Percentiles rank a stretch among this genome's conserved stretches.
Evolutionary conservation across 2,888 invertebrate species (phyloP).

Genomic region (Watsonalla cultraria): DNA sequence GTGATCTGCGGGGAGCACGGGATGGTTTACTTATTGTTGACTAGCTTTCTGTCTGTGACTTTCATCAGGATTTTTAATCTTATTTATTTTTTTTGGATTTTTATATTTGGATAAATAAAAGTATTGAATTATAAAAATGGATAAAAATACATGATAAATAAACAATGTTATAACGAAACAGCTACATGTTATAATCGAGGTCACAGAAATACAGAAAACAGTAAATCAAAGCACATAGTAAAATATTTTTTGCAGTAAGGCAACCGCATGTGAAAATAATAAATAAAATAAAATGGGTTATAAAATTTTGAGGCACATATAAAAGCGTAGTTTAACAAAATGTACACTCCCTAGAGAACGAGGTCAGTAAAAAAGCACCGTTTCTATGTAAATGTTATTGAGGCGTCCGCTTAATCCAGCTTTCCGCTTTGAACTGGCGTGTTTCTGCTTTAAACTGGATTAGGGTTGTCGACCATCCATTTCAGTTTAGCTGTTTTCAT

Average conservation of each 20-base stretch:
- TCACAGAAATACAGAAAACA: too few species aligned
- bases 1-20: slow-evolving; percentile 4
- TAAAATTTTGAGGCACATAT: slow-evolving; percentile 23
- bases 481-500: slow-evolving; percentile 23
- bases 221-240: too few species aligned
- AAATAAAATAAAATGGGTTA: slow-evolving; percentile 4
- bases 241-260: neutral
- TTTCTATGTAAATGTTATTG: slow-evolving; percentile 75
- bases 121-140: too few species aligned
- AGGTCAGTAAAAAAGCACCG: slow-evolving; percentile 64
- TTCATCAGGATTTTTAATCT: too few species aligned
- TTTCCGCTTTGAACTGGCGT: slow-evolving; percentile 59
- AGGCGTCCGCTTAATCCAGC: slow-evolving; percentile 66
- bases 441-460: slow-evolving; percentile 63
- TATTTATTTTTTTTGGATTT: too few species aligned
- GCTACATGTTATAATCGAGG: too few species aligned
- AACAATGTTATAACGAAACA: too few species aligned
- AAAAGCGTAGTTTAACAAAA: slow-evolving; percentile 34
- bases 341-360: slow-evolving; percentile 40
- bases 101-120: too few species aligned
- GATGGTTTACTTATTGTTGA: slow-evolving; percentile 2
- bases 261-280: neutral
- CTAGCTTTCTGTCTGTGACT: neutral
- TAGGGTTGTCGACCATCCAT: slow-evolving; percentile 54
- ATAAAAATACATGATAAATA: too few species aligned